A percentile compares a stretch with the other conserved stretches of the same genome.
Evolutionary conservation across 2,888 invertebrate species (phyloP).

Genomic region (Rhamphomyia laevipes): DNA sequence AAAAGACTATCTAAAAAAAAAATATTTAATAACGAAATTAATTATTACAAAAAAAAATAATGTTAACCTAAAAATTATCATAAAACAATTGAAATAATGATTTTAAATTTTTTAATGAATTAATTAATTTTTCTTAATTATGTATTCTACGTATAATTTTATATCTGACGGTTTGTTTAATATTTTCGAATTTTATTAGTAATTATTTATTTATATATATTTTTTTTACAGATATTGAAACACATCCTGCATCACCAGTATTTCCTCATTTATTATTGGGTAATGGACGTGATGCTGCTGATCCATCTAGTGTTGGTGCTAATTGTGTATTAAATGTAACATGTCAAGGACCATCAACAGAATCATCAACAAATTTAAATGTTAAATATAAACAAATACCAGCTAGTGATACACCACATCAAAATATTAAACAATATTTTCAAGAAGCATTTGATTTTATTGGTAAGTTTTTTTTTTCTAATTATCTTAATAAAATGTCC

Average conservation of each 20-base stretch:
- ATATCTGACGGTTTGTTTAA: too few relatives aligned
- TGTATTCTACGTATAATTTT: too few relatives aligned
- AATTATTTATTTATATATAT: conserved; percentile 8
- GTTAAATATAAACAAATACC: conserved; percentile 61
- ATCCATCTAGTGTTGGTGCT: conserved; percentile 57
- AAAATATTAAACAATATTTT: conserved; percentile 80
- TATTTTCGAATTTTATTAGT: too few relatives aligned
- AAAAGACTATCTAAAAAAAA: too few relatives aligned
- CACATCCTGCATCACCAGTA: conserved; percentile 62
- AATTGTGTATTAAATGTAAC: conserved; percentile 74
- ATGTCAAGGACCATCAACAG: conserved; percentile 51
- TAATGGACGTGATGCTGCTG: conserved; percentile 68
- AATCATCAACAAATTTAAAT: conserved; percentile 51
- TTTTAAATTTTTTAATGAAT: too few relatives aligned
- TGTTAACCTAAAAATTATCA: too few relatives aligned
- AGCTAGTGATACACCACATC: conserved; percentile 70
- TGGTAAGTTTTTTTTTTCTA: conserved; percentile 53
- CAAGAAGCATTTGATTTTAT: conserved; percentile 78
- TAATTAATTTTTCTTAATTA: too few relatives aligned
- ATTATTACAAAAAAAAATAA: too few relatives aligned
- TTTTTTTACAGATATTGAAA: conserved; percentile 49
- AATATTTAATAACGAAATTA: too few relatives aligned
- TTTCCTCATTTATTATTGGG: conserved; percentile 72
- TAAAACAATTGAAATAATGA: too few relatives aligned
- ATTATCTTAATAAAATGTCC: neutral